Percentiles rank a stretch among this genome's conserved stretches.
Evolutionary conservation across 2,797 vertebrate species (phyloP).

Genomic region (Pangasius krempfi): DNA sequence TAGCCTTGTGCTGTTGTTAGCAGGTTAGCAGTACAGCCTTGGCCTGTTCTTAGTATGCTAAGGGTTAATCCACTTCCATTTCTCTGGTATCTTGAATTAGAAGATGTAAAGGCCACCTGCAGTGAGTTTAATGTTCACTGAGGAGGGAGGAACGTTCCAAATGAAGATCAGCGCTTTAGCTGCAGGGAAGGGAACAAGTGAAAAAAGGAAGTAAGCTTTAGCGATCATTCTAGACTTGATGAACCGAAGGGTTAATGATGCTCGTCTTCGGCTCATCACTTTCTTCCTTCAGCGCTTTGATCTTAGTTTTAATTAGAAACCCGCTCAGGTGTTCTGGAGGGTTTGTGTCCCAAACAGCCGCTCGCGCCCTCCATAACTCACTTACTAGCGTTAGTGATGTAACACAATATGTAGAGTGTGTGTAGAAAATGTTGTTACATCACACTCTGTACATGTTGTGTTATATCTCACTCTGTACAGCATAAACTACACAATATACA

Average conservation of each 20-base stretch:
- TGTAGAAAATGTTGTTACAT: neutral
- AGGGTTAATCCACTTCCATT: neutral
- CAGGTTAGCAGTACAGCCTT: neutral
- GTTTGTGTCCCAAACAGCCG: neutral
- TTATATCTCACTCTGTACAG: neutral
- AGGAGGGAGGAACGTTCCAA: neutral
- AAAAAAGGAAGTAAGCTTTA: neutral
- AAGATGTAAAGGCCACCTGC: conserved; percentile 16
- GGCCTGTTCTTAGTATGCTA: neutral
- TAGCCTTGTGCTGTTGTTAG: neutral
- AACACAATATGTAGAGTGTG: neutral
- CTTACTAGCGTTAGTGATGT: neutral
- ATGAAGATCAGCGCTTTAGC: neutral
- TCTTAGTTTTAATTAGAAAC: neutral
- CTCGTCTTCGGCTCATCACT: conserved; percentile 29
- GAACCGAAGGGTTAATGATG: conserved; percentile 54
- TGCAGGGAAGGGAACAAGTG: conserved; percentile 16
- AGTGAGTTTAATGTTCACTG: conserved; percentile 21
- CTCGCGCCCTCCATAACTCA: neutral
- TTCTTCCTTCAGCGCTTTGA: neutral
- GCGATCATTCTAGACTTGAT: conserved; percentile 12
- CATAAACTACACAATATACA: neutral
- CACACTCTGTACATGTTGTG: neutral
- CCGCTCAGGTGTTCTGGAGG: neutral
- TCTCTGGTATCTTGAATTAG: neutral